Base-by-base conservation (phyloP, 2,888 invertebrate genomes). In the Macrostomum cliftonense region DNA sequence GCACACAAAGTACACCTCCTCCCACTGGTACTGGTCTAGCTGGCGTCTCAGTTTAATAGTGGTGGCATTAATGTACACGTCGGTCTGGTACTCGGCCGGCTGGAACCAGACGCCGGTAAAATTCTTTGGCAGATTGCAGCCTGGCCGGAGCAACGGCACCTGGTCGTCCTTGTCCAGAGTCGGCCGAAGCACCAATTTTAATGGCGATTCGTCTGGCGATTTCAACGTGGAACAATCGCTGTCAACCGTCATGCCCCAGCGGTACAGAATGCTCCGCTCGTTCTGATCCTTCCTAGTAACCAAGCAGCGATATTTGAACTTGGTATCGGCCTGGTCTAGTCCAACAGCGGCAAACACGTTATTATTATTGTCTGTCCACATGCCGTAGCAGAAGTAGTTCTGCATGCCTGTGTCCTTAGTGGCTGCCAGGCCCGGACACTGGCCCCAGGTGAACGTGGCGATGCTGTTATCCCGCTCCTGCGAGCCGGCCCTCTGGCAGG, bases 41-140 rank as follows among this genome's bases (percentile, higher is more conserved):
- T 84, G 84, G 72, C 84, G 88, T 0, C 84, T 87, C 72, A 91
- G 91, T 58, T 88, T 83, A 38, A 95, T 88, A 64, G 93, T 93
- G 0, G 93, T 95, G 62, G 87, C 84, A 63, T 93, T 93, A 39
- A 95, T 87, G 5, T 42, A 44, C 37, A 69, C 67, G 28, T 89
- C 86, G 0, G 91, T 91, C 68, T 91, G 89, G 56, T 88, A 83
- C 64, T 93, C 91, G 0, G 91, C 91, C 0, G 93, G 91, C 62
- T 93, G 93, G 46, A 91, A 85, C 93, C 93, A 95, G 19, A 83
- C 79, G 0, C 95, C 91, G 0, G 82, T 79, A 70, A 88, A 88
- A 67, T 93, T 91, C 66, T 87, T 82, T 0, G 93, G 89, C 52
- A 95, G 71, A 43, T 85, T 78, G 63, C 93, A 95, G 0, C 86